Evolutionary conservation across 1,140 invertebrate species (phyloP).

Genomic region (Apocrypta bakeri): DNA sequence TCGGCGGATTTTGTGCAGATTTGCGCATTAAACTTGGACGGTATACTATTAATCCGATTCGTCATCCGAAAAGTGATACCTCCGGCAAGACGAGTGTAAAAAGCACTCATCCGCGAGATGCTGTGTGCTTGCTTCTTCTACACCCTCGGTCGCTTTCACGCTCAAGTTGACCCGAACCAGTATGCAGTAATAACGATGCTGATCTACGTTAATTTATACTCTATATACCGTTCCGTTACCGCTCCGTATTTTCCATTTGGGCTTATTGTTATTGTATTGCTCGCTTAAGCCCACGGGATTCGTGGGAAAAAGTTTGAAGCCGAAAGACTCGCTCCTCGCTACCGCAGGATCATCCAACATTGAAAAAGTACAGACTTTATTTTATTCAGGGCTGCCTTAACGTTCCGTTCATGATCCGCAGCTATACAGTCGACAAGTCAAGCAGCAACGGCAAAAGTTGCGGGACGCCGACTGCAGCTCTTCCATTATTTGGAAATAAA

Average conservation of each 20-base stretch:
- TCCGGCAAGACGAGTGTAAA: not conserved
- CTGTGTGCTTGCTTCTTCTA: not conserved
- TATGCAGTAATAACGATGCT: not conserved
- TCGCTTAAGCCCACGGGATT: too few relatives aligned
- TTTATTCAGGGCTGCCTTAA: not conserved
- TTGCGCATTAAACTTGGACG: slow-evolving; percentile 61
- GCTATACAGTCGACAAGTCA: too few relatives aligned
- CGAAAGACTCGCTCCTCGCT: too few relatives aligned
- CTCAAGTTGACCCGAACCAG: slow-evolving; percentile 15
- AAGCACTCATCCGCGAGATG: slow-evolving; percentile 4
- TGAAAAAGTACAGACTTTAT: not conserved
- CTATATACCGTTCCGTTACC: too few relatives aligned
- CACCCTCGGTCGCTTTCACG: slow-evolving; percentile 41
- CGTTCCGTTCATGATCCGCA: not conserved
- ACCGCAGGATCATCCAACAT: not conserved
- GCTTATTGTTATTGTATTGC: not conserved
- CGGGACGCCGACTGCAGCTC: not conserved
- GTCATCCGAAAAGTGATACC: slow-evolving; percentile 60
- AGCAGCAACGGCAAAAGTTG: not conserved
- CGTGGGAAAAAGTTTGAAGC: not conserved
- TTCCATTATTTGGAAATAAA: slow-evolving; percentile 55
- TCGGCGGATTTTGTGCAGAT: slow-evolving; percentile 65
- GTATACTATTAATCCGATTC: slow-evolving; percentile 61
- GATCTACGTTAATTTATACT: too few relatives aligned
- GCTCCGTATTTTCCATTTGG: too few relatives aligned